Evolutionary conservation across 2,113 vertebrate genomes (phyloP).

Genomic region (Empidonax alnorum): DNA sequence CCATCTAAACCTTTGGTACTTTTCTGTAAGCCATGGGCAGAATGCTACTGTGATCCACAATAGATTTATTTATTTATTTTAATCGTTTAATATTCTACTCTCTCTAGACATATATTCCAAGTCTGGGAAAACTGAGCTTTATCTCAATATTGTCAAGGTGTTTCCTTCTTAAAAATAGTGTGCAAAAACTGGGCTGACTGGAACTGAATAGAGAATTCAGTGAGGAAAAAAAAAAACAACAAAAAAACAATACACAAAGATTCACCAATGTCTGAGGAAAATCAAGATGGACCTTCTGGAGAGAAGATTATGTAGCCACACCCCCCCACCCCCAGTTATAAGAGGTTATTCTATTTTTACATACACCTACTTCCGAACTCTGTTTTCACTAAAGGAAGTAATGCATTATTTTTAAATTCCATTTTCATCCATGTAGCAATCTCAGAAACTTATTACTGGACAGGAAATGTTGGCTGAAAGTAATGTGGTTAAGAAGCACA

Average conservation of each 20-base stretch:
- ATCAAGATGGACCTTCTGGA: not conserved
- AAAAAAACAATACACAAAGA: not conserved
- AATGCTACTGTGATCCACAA: not conserved
- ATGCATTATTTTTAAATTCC: not conserved
- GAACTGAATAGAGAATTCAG: not conserved
- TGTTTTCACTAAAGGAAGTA: not conserved
- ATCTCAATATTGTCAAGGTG: not conserved
- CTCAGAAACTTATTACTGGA: constrained; percentile 5
- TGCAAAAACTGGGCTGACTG: not conserved
- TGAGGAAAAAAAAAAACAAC: not conserved
- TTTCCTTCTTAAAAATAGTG: not conserved
- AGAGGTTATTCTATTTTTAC: not conserved
- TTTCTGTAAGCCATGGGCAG: not conserved
- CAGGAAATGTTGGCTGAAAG: constrained; percentile 2
- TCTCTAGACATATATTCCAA: not conserved
- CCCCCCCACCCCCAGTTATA: fast-evolving
- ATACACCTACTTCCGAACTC: not conserved
- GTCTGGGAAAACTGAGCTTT: not conserved
- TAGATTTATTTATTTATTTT: not conserved
- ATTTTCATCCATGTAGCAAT: not conserved
- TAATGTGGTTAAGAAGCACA: constrained; percentile 11
- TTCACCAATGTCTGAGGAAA: not conserved
- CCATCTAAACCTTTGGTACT: not conserved
- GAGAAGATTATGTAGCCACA: not conserved
- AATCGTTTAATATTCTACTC: not conserved